These are phyloP conservation scores for Micrasema minimum DNA, from an alignment of 1,140 invertebrate genomes.

Conservation along the genomic window DNA sequence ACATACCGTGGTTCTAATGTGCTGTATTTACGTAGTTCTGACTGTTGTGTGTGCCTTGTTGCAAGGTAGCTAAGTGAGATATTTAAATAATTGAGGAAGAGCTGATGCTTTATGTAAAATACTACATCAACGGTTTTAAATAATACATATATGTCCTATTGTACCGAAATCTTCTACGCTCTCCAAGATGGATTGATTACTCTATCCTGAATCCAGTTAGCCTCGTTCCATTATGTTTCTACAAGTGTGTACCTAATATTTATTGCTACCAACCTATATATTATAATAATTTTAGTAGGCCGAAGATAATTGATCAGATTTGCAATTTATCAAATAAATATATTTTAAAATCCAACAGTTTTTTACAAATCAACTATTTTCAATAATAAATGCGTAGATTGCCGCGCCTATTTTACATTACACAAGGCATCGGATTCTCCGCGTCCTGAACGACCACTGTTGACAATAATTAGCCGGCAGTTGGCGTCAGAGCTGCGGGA, in stretches of 20 bases:
- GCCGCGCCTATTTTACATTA: too few species aligned
- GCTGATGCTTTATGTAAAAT: slow-evolving; percentile 8
- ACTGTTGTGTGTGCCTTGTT: slow-evolving; percentile 52
- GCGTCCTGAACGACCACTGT: too few species aligned
- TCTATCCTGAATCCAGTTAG: background rate
- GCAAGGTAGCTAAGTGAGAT: slow-evolving; percentile 47
- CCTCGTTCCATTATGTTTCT: slow-evolving; percentile 31
- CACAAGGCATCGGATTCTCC: too few species aligned
- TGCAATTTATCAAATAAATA: too few species aligned
- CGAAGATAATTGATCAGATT: too few species aligned
- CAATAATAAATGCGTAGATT: too few species aligned
- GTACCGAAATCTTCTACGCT: slow-evolving; percentile 2
- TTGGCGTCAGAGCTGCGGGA: too few species aligned
- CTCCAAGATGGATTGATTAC: background rate
- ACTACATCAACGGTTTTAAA: background rate
- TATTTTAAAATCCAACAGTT: too few species aligned
- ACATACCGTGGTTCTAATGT: slow-evolving; percentile 18
- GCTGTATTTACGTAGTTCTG: slow-evolving; percentile 36
- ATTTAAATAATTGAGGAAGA: background rate
- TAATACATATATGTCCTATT: slow-evolving; percentile 15
- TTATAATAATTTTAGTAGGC: too few species aligned
- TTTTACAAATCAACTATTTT: too few species aligned
- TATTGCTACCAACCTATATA: slow-evolving; percentile 12
- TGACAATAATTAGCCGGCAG: too few species aligned
- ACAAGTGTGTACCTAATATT: slow-evolving; percentile 44